Evolutionary conservation across 2,797 vertebrate species (phyloP).

Genomic region (Mormyrus hasselquistii): DNA sequence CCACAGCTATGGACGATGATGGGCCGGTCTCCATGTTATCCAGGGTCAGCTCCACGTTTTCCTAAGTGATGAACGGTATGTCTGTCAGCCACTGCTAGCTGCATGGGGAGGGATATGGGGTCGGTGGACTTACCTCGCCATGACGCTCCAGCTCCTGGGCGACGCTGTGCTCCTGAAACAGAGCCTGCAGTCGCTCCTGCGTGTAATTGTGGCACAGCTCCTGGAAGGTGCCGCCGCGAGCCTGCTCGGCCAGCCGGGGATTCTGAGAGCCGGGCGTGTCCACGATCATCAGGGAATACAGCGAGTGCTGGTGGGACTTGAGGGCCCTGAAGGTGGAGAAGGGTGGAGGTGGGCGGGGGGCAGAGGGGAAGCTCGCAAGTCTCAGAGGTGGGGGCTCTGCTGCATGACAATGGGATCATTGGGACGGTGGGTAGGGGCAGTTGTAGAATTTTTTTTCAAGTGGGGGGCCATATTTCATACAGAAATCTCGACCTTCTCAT

Average conservation of each 20-base stretch:
- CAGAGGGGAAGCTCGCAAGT: not conserved
- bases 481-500: not conserved
- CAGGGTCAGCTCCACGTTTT: constrained; percentile 85
- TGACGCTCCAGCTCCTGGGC: constrained; percentile 85
- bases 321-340: constrained; percentile 69
- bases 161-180: constrained; percentile 88
- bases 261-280: constrained; percentile 95
- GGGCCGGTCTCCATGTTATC: constrained; percentile 74
- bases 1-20: constrained; percentile 73
- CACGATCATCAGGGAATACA: constrained; percentile 88
- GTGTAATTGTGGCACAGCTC: constrained; percentile 96
- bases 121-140: constrained; percentile 73
- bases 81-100: constrained; percentile 27
- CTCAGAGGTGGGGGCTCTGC: not conserved
- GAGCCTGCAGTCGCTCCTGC: constrained; percentile 88
- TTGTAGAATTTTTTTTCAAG: not conserved
- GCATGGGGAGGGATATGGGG: not conserved
- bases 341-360: not conserved
- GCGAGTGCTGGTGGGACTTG: constrained; percentile 89
- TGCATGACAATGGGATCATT: not conserved
- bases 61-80: constrained; percentile 61
- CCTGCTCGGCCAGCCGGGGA: constrained; percentile 71
- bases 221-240: constrained; percentile 84
- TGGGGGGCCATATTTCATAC: not conserved
- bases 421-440: not conserved